phyloP scores from a whole-genome alignment of 1,140 invertebrate species.

The Bombus breviceps region DNA sequence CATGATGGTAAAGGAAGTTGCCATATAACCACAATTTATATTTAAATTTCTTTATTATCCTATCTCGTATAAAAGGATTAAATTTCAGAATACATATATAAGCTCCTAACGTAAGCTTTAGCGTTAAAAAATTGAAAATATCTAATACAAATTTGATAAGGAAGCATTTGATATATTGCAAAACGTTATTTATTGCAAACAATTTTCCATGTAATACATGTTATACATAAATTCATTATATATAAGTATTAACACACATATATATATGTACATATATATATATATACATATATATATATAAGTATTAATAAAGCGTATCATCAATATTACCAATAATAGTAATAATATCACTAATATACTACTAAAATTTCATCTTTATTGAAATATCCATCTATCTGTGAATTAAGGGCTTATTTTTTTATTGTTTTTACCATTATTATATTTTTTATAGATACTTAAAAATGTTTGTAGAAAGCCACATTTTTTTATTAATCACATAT shows the following conservation, averaged over 20 bases:
- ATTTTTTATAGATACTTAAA: conserved; percentile 23
- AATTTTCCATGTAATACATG: background rate
- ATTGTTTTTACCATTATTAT: conserved; percentile 9
- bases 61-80: background rate
- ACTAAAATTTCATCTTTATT: conserved; percentile 1
- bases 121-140: background rate
- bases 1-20: conserved; percentile 33
- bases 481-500: background rate
- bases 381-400: conserved; percentile 30
- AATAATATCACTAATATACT: conserved; percentile 12
- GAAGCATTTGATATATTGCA: conserved; percentile 2
- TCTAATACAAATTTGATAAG: background rate
- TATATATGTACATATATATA: too few species aligned
- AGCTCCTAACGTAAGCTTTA: background rate
- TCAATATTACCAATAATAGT: conserved; percentile 28
- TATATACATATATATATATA: background rate
- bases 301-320: conserved; percentile 33
- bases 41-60: conserved; percentile 7
- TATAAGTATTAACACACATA: conserved; percentile 19
- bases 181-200: conserved; percentile 46
- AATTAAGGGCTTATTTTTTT: conserved; percentile 6
- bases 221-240: conserved; percentile 19
- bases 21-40: background rate
- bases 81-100: background rate
- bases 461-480: conserved; percentile 17